Evolutionary conservation across 2,888 invertebrate species (phyloP).

Genomic region (Catocala sponsa): DNA sequence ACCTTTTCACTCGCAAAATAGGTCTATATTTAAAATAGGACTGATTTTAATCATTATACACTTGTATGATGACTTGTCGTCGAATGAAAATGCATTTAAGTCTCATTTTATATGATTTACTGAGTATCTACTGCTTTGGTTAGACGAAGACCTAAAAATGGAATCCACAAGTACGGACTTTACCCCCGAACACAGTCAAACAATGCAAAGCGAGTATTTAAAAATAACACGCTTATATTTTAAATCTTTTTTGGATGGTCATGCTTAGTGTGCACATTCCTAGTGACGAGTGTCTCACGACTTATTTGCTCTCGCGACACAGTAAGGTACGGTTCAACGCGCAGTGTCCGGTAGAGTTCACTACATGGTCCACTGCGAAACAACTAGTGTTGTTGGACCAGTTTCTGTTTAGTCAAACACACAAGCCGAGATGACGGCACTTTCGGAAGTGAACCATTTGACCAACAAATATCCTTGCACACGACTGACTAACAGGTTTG

Average conservation of each 20-base stretch:
- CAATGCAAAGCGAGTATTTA: constrained; percentile 6
- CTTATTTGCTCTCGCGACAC: constrained; percentile 70
- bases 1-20: too few species aligned
- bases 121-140: too few species aligned
- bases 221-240: constrained; percentile 3
- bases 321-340: constrained; percentile 67
- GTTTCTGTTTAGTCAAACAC: constrained; percentile 55
- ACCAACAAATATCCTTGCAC: constrained; percentile 62
- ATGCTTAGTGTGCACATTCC: constrained; percentile 54
- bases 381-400: constrained; percentile 52
- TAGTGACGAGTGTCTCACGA: constrained; percentile 69
- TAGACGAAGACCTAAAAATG: too few species aligned
- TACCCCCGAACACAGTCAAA: too few species aligned
- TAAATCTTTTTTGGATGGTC: constrained; percentile 14
- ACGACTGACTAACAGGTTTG: constrained; percentile 1
- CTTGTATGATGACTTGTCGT: too few species aligned
- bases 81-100: too few species aligned
- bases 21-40: not conserved
- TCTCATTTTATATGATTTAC: too few species aligned
- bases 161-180: too few species aligned
- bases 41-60: too few species aligned
- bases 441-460: constrained; percentile 65
- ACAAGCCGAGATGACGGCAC: constrained; percentile 45
- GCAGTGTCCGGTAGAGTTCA: constrained; percentile 69
- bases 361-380: constrained; percentile 71